Evolutionary conservation across 2,113 vertebrate genomes (phyloP).

Genomic region (Nettapus auritus): DNA sequence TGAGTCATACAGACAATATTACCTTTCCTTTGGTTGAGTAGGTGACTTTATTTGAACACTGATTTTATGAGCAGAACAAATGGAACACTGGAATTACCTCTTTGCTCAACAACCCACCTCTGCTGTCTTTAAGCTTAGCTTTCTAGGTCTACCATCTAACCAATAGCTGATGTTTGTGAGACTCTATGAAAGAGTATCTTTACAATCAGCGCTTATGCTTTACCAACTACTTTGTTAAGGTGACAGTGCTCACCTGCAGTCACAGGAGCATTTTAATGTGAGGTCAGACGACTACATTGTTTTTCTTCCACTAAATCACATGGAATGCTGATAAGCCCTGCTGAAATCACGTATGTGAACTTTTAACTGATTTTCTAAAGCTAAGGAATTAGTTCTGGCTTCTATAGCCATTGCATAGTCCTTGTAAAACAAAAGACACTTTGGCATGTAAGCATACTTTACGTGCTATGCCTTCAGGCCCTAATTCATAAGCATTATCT

Average conservation of each 20-base stretch:
- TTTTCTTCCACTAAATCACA: neutral
- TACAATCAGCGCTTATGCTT: neutral
- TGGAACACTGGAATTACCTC: neutral
- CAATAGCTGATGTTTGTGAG: neutral
- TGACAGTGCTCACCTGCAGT: neutral
- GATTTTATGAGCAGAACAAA: neutral
- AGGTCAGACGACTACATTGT: neutral
- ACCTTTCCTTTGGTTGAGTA: neutral
- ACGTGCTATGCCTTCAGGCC: constrained; percentile 32
- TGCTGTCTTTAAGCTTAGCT: neutral
- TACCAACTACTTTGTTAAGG: neutral
- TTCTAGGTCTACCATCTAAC: neutral
- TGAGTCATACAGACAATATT: neutral
- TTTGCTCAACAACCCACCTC: neutral
- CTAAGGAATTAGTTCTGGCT: neutral
- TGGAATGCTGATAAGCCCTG: neutral
- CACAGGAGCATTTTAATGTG: neutral
- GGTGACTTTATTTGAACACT: neutral
- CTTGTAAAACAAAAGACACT: constrained; percentile 42
- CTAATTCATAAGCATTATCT: constrained; percentile 58
- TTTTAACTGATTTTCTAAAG: constrained; percentile 6
- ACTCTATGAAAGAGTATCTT: neutral
- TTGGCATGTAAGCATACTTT: constrained; percentile 37
- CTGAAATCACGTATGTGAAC: neutral
- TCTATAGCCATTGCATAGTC: neutral